Conservation (phyloP, 2,888 invertebrate genomes). For the Acleris cristana region DNA sequence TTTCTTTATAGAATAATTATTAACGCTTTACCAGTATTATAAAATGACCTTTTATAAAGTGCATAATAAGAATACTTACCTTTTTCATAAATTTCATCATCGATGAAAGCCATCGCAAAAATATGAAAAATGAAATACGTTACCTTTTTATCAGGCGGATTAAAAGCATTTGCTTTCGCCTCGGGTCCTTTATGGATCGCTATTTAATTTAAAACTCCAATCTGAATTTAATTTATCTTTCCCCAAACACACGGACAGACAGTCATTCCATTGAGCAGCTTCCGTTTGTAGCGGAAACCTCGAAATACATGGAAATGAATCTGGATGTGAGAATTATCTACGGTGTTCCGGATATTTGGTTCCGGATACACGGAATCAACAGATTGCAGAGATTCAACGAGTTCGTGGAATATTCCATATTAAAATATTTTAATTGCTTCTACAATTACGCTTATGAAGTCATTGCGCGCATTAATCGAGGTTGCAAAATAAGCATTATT, state of each 20-base stretch:
- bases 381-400: slow-evolving; percentile 6
- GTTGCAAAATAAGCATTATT: background rate
- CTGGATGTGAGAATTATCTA: slow-evolving; percentile 23
- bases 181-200: background rate
- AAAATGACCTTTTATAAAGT: background rate
- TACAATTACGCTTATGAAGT: slow-evolving; percentile 1
- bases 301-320: slow-evolving; percentile 20
- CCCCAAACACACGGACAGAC: background rate
- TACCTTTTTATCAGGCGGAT: slow-evolving; percentile 6
- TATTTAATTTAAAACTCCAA: background rate
- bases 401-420: background rate
- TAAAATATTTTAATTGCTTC: background rate
- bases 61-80: background rate
- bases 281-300: slow-evolving; percentile 24
- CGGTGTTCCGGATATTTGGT: slow-evolving; percentile 20
- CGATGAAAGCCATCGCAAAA: slow-evolving; percentile 9
- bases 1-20: too few relatives aligned
- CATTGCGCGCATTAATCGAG: background rate
- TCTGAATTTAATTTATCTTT: slow-evolving; percentile 2
- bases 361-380: slow-evolving; percentile 17
- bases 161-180: background rate
- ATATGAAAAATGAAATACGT: background rate
- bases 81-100: background rate
- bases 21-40: too few relatives aligned
- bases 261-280: slow-evolving; percentile 5